Conservation (phyloP, 2,888 invertebrate species). For the Copidosoma aretas region DNA sequence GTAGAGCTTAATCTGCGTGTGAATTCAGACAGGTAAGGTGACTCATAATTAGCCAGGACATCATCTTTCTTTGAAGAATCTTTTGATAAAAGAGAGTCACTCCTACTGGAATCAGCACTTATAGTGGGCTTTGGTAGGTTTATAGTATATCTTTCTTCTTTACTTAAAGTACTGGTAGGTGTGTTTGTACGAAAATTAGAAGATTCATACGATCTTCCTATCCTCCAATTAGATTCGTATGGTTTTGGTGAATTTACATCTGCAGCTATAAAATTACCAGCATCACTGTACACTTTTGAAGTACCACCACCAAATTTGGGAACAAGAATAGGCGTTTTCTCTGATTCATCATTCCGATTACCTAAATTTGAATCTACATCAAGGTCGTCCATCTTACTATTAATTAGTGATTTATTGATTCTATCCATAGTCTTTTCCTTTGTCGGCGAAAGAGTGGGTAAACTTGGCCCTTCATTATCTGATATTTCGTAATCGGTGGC, state of each 20-base stretch:
- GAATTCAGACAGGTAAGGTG: conserved; percentile 76
- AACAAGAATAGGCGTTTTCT: conserved; percentile 28
- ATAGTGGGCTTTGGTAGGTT: conserved; percentile 51
- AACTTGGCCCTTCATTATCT: conserved; percentile 39
- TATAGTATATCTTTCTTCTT: conserved; percentile 50
- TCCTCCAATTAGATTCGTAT: conserved; percentile 46
- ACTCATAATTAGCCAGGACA: conserved; percentile 65
- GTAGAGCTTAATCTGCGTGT: conserved; percentile 66
- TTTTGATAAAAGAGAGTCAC: conserved; percentile 45
- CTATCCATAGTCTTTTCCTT: conserved; percentile 50
- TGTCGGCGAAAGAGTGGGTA: conserved; percentile 42
- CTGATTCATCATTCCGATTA: conserved; percentile 57
- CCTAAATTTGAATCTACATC: conserved; percentile 78
- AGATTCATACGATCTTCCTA: conserved; percentile 19
- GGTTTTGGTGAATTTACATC: conserved; percentile 43
- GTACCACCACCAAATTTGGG: conserved; percentile 45
- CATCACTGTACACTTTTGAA: conserved; percentile 43
- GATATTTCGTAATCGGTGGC: conserved; percentile 45
- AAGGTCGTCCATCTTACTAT: conserved; percentile 66
- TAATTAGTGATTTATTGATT: conserved; percentile 52
- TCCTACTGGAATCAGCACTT: conserved; percentile 49
- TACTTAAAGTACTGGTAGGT: conserved; percentile 20
- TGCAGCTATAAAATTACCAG: conserved; percentile 39
- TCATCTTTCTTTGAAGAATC: conserved; percentile 47
- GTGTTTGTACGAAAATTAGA: conserved; percentile 19